Evolutionary conservation across 2,888 invertebrate species (phyloP), one percentile per base, ranked within the genome.

Genomic region (Atrina japonica): DNA sequence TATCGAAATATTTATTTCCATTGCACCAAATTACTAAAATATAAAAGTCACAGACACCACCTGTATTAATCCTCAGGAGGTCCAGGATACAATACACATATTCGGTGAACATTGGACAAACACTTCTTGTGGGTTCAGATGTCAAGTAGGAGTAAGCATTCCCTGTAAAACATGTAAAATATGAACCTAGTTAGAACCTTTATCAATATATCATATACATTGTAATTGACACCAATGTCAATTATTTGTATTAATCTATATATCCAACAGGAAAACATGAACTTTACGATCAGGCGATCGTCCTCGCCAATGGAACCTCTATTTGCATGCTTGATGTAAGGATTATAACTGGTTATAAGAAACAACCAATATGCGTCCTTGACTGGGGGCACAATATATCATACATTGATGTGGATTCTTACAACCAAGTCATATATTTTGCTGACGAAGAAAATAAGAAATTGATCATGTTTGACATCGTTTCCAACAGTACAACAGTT

Each of bases 251-350:
- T 35, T 35, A 35, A 7, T 35, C 11, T 52, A 21, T 52, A 21
- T 52, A 7, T 52, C 25, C 18, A 16, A 11, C 25, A 52, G 52
- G 23, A 14, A 21, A 25, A 9, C 52, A 52, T 16, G 23, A 52
- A 21, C 25, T 52, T 14, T 52, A 23, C 25, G 52, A 11, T 27
- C 18, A n/a, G 11, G 52, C 23, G 23, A 18, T 52, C 5, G 11
- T 52, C 18, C n/a, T 52, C 52, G 52, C 7, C 25, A 61, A 61
- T 23, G 21, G 49, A 2, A 49, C 49, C 27, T 41, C 41, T 9
- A 43, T 61, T 18, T 61, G 61, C 7, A 30, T 61, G 47, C 21
- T 61, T 30, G 61, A 61, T 21, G 25, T 61, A 11, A 27, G 47
- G n/a, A 29, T 30, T 11, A 27, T 61, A 14, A 61, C 61, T 6